phyloP scores from a whole-genome alignment of 2,113 vertebrate genomes.

The Tinamus guttatus region DNA sequence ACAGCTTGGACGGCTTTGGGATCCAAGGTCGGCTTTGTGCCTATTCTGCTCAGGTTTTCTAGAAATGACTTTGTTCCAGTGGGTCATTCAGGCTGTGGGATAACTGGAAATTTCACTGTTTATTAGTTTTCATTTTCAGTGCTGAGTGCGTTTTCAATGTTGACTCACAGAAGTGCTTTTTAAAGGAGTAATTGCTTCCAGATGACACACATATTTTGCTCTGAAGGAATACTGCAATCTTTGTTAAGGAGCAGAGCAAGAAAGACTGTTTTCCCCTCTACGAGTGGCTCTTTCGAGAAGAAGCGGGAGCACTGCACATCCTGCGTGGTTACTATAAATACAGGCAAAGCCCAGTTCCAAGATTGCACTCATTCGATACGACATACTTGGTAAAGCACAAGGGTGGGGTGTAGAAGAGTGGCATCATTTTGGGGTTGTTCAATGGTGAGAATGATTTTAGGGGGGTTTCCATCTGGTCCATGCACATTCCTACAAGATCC shows the following conservation, averaged over 20 bases:
- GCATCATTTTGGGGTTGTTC: background rate
- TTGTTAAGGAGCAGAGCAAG: background rate
- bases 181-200: slow-evolving; percentile 59
- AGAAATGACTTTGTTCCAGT: background rate
- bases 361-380: background rate
- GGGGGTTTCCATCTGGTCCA: background rate
- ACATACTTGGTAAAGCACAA: background rate
- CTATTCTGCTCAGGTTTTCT: slow-evolving; percentile 18
- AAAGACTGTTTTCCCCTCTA: background rate
- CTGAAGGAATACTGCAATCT: slow-evolving; percentile 26
- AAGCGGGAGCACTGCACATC: background rate
- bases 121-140: slow-evolving; percentile 26
- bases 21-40: background rate
- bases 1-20: background rate
- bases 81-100: background rate
- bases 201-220: slow-evolving; percentile 33
- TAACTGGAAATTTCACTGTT: slow-evolving; percentile 19
- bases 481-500: background rate
- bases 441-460: background rate
- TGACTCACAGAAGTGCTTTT: slow-evolving; percentile 29
- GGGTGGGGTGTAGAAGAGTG: background rate
- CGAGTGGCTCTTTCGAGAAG: background rate
- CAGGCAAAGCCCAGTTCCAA: background rate
- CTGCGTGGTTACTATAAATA: background rate
- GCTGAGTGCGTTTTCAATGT: background rate